These are phyloP conservation scores for Stictocephala bisonia DNA, from an alignment of 2,888 invertebrate species.

Conservation along the genomic window DNA sequence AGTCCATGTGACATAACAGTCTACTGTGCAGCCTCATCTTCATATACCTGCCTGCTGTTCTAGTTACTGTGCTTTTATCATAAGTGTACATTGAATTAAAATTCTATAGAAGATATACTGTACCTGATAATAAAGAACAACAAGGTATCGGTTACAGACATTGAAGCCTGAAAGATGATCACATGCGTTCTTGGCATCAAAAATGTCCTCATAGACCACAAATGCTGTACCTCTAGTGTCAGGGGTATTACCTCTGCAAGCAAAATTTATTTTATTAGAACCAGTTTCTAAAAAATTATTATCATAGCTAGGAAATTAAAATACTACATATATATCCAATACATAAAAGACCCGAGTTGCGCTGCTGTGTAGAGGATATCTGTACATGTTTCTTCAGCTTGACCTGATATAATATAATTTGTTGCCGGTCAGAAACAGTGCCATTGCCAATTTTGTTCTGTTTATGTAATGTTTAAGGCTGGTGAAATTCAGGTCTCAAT, in stretches of 20 bases:
- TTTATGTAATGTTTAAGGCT: too few relatives aligned
- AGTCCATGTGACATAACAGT: too few relatives aligned
- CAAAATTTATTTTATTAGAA: slow-evolving; percentile 50
- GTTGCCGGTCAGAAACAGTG: too few relatives aligned
- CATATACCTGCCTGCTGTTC: too few relatives aligned
- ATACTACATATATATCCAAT: background rate
- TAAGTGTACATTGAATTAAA: too few relatives aligned
- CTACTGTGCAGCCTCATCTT: too few relatives aligned
- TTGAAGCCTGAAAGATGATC: slow-evolving; percentile 99
- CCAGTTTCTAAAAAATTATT: slow-evolving; percentile 15
- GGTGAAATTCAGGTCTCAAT: too few relatives aligned
- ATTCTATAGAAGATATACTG: background rate
- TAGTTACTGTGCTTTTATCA: too few relatives aligned
- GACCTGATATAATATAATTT: too few relatives aligned
- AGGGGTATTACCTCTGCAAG: slow-evolving; percentile 91
- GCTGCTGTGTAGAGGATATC: too few relatives aligned
- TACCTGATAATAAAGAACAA: slow-evolving; percentile 97
- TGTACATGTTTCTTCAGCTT: too few relatives aligned
- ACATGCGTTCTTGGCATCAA: slow-evolving; percentile 99
- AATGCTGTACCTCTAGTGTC: slow-evolving; percentile 99
- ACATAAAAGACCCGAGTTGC: slow-evolving; percentile 24
- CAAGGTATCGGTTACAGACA: slow-evolving; percentile 97
- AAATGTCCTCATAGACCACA: slow-evolving; percentile 99
- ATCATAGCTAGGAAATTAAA: slow-evolving; percentile 11
- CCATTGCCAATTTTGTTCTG: too few relatives aligned